Base-by-base conservation (phyloP, 2,888 invertebrate species). In the Amiota communis region DNA sequence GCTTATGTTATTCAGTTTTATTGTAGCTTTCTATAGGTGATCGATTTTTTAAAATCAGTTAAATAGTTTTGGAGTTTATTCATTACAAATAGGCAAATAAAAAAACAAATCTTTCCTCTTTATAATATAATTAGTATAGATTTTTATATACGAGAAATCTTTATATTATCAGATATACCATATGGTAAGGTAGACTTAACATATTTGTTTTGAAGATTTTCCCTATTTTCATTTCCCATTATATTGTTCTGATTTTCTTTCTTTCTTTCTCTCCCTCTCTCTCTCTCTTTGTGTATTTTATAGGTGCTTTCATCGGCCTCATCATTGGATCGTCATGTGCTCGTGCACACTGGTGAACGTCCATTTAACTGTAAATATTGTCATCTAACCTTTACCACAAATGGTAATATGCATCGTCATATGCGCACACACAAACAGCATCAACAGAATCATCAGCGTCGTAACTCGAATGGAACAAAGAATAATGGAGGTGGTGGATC, bases 361-460 rank as follows among this genome's bases (percentile, higher is more conserved):
- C 95, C 95, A 2, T 96, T 95, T 89, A 93, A 93, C 83, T 96
- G 96, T 88, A 93, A 93, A 84, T 92, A 93, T 81, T 96, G 96
- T 89, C 93, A 93, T 72, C 93, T 95, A 89, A 93, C 95, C 57
- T 96, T 96, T 89, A 95, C 95, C 51, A 95, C 95, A 13, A 96
- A 95, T 88, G 95, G 95, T 46, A 96, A 95, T 89, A 95, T 96
- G 95, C 95, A 95, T 86, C 91, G 95, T 56, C 96, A 96, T 88
- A 92, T 94, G 91, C 91, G 95, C 75, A 95, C 94, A 2, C 94
- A 94, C 87, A 92, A 92, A 75, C 90, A 90, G 77, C 91, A 91
- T 80, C 88, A 87, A 70, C 87, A 87, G 63, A 85, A 87, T 70
- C 85, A 86, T 68, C 87, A 87, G 79, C 81, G 84, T 65, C 85